These are phyloP conservation scores for Lepidurus couesii DNA, from an alignment of 1,140 invertebrate genomes.

Conservation along the genomic window DNA sequence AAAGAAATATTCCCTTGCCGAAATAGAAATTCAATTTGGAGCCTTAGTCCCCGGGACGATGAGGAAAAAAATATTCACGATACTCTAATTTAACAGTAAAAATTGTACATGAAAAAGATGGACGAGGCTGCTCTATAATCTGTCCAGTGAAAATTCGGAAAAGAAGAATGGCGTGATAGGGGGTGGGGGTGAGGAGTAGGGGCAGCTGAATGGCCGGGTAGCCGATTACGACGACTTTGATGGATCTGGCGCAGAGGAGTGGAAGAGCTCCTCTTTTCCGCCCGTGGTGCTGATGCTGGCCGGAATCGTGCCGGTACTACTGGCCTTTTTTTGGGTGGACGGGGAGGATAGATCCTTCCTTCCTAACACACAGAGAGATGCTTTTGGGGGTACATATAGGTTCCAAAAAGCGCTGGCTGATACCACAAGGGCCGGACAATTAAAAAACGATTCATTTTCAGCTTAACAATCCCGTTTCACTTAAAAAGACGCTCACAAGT, in stretches of 20 bases:
- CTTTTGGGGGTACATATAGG: background rate
- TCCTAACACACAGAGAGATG: background rate
- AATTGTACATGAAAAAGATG: background rate
- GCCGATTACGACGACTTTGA: conserved; percentile 6
- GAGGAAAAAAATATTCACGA: background rate
- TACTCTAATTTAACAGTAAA: background rate
- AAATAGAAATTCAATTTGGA: background rate
- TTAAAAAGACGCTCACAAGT: background rate
- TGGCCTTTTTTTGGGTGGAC: background rate
- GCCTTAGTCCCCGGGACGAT: background rate
- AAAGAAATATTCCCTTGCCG: background rate
- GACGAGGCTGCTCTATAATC: background rate
- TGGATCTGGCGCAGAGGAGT: background rate
- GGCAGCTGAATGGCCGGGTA: background rate
- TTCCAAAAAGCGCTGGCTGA: background rate
- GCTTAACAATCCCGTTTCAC: background rate
- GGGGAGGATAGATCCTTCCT: background rate
- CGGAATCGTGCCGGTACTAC: background rate
- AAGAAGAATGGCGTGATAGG: background rate
- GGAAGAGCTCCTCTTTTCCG: background rate
- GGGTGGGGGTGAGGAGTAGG: background rate
- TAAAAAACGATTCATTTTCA: conserved; percentile 15
- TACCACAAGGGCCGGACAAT: background rate
- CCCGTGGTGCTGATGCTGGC: background rate
- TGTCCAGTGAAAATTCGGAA: background rate